phyloP scores from a whole-genome alignment of 2,113 vertebrate species.

The Cottus gobio region DNA sequence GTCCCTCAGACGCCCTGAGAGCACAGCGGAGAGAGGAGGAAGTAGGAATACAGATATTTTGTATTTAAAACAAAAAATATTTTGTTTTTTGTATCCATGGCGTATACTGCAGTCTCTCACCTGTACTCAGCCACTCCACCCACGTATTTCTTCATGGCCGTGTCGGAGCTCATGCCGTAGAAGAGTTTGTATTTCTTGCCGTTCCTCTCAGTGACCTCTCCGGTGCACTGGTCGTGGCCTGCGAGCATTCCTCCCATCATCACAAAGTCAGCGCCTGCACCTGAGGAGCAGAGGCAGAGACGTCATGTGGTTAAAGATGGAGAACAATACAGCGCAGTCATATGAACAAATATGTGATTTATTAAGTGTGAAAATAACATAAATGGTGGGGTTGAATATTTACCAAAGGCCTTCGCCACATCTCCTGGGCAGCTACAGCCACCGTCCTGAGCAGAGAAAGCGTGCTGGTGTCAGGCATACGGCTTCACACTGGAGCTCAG shows the following conservation, averaged over 20 bases:
- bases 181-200: conserved; percentile 97
- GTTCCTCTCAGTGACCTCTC: conserved; percentile 93
- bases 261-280: conserved; percentile 96
- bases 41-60: not conserved
- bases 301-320: not conserved
- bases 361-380: not conserved
- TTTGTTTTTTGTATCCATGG: not conserved
- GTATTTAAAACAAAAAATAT: not conserved
- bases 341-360: not conserved
- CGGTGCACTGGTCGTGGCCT: conserved; percentile 95
- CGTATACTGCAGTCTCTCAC: conserved; percentile 70
- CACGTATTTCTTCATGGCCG: conserved; percentile 96
- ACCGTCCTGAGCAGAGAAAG: conserved; percentile 86
- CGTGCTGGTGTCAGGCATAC: not conserved
- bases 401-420: conserved; percentile 98
- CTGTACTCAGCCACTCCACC: conserved; percentile 97
- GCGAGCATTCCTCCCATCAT: conserved; percentile 99
- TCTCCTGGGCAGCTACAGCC: conserved; percentile 98
- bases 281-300: conserved; percentile 71
- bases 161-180: conserved; percentile 99
- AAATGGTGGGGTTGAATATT: conserved; percentile 48
- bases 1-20: conserved; percentile 93
- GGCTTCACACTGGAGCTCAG: not conserved
- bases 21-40: not conserved
- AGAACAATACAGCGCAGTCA: not conserved